phyloP scores from a whole-genome alignment of 2,797 vertebrate genomes.

The Erethizon dorsatum region DNA sequence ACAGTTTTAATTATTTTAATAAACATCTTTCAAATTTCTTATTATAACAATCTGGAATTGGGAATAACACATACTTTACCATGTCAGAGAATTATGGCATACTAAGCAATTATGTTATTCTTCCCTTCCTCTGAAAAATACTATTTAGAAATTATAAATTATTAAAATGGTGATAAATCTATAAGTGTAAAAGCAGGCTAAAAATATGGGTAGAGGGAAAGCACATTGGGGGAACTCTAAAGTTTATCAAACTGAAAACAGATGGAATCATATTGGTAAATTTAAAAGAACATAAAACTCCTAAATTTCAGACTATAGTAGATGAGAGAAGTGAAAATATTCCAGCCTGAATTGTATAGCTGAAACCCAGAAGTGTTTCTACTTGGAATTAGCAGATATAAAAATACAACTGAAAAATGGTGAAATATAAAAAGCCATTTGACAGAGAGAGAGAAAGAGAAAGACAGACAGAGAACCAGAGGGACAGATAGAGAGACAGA shows the following conservation, averaged over 20 bases:
- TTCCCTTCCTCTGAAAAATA: background rate
- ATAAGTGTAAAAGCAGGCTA: background rate
- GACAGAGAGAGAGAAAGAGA: background rate
- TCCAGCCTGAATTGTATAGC: fast-evolving
- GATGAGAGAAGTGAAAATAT: background rate
- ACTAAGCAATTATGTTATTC: background rate
- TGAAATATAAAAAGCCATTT: background rate
- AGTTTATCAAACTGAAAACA: background rate
- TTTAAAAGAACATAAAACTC: background rate
- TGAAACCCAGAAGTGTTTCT: background rate
- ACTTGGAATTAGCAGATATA: background rate
- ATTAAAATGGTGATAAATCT: background rate
- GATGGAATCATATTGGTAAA: background rate
- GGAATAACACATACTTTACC: conserved; percentile 1
- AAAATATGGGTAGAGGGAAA: background rate
- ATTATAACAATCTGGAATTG: conserved; percentile 16
- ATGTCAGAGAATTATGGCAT: background rate
- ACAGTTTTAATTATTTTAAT: conserved; percentile 67
- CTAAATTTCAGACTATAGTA: background rate
- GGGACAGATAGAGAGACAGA: background rate
- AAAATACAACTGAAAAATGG: background rate
- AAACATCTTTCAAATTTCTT: conserved; percentile 29
- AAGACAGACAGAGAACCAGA: background rate
- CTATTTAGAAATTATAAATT: background rate
- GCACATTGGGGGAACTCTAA: background rate